Percentiles rank a stretch among this genome's conserved stretches.
These are phyloP conservation scores for Polypterus senegalus DNA, from an alignment of 2,113 vertebrate genomes.

Conservation along the genomic window DNA sequence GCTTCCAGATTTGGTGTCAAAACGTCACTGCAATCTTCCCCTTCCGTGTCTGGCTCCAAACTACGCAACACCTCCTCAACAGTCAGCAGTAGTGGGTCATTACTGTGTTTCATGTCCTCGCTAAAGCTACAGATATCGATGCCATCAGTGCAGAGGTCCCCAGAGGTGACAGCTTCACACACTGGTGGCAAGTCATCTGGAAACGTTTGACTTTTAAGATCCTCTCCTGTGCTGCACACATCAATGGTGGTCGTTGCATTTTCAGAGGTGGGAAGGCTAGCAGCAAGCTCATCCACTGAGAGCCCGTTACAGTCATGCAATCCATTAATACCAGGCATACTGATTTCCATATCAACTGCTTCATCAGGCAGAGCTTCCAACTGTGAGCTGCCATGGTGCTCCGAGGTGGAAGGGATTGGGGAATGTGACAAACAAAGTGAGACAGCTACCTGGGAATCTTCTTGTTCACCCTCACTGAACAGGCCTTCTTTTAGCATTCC, in stretches of 20 bases:
- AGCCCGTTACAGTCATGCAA: slow-evolving; percentile 81
- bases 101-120: slow-evolving; percentile 75
- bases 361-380: slow-evolving; percentile 7
- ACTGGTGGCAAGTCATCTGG: slow-evolving; percentile 64
- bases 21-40: slow-evolving; percentile 55
- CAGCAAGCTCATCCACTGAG: slow-evolving; percentile 60
- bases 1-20: slow-evolving; percentile 56
- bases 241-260: slow-evolving; percentile 47
- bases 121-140: slow-evolving; percentile 77
- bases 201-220: slow-evolving; percentile 64
- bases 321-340: slow-evolving; percentile 70
- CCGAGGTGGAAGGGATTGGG: slow-evolving; percentile 64
- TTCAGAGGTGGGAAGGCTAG: slow-evolving; percentile 70
- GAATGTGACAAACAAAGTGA: slow-evolving; percentile 65
- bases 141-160: slow-evolving; percentile 66
- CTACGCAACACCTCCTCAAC: slow-evolving; percentile 85
- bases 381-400: slow-evolving; percentile 23
- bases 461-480: slow-evolving; percentile 56
- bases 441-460: slow-evolving; percentile 52
- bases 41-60: slow-evolving; percentile 73
- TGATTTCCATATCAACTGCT: slow-evolving; percentile 29
- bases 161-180: slow-evolving; percentile 60
- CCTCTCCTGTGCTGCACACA: slow-evolving; percentile 61
- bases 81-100: slow-evolving; percentile 76
- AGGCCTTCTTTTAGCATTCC: slow-evolving; percentile 76